phyloP scores from a whole-genome alignment of 2,797 vertebrate species.

The Tenualosa ilisha region DNA sequence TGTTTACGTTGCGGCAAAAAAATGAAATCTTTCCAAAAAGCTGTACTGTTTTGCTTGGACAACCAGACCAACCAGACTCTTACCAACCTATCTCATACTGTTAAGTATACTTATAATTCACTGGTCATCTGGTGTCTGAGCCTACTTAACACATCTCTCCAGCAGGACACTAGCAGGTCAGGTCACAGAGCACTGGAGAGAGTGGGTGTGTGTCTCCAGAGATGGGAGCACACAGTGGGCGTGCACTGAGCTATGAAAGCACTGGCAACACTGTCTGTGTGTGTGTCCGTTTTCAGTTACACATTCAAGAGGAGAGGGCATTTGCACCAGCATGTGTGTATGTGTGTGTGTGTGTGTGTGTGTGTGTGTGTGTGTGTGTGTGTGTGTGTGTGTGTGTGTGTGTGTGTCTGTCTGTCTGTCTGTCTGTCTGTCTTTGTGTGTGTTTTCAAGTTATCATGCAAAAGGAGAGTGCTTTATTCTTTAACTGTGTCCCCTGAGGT shows the following conservation, averaged over 20 bases:
- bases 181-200: not conserved
- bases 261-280: not conserved
- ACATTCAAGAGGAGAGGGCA: too few relatives aligned
- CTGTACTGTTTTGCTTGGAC: not conserved
- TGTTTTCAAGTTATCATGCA: not conserved
- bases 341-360: not conserved
- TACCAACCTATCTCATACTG: not conserved
- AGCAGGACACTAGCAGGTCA: not conserved
- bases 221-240: not conserved
- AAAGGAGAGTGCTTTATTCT: not conserved
- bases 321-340: too few relatives aligned
- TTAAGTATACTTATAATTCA: not conserved
- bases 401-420: not conserved
- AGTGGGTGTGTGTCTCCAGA: not conserved
- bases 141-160: not conserved
- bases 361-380: conserved; percentile 8
- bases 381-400: conserved; percentile 5
- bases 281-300: not conserved
- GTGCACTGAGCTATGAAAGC: not conserved
- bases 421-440: conserved; percentile 5
- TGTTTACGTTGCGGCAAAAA: too few relatives aligned
- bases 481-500: not conserved
- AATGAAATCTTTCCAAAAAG: not conserved
- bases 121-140: not conserved
- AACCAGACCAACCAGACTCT: not conserved